Base-by-base conservation (phyloP, 1,140 invertebrate species). In the Thalassaphorura encarpata region DNA sequence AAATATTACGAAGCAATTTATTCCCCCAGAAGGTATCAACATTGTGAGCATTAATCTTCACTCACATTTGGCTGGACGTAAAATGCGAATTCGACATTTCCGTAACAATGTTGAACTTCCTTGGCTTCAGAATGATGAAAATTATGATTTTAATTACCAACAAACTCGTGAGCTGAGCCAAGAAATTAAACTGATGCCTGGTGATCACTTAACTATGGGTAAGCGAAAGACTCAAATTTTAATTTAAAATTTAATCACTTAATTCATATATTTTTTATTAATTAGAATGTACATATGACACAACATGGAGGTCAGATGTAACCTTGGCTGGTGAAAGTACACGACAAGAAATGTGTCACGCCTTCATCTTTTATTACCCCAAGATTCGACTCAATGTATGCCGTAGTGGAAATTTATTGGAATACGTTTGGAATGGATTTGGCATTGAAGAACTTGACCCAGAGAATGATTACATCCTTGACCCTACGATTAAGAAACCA, bases 331-430 rank as follows among this genome's bases (percentile, higher is more conserved):
- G 88, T 1, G 86, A 88, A 69, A 83, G 84, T 0, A 84, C 83
- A 0, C 77, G 77, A 56, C 83, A 89, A 68, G 88, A 91, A 72
- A 89, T 89, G 84, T 91, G 88, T 59, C 69, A 89, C 8, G 83
- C 85, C 0, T 89, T 89, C 66, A 72, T 90, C 0, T 71, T 87
- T 1, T 87, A 91, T 69, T 91, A 90, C 70, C 88, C 88, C 0
- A 77, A 82, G 54, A 85, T 78, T 0, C 75, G 79, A 27, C 69
- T 87, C 0, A 80, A 84, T 1, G 83, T 80, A 1, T 89, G 87
- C 66, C 85, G 85, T 58, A 87, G 84, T 23, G 18, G 36, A 19
- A 50, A 48, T 29, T 43, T 51, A 2, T 2, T 48, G 2, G 3
- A 5, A 0, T 3, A 29, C 18, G 19, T 58, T 0, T 58, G 27